These are phyloP conservation scores for Orchestes rusci DNA, from an alignment of 2,888 invertebrate species.

Conservation along the genomic window DNA sequence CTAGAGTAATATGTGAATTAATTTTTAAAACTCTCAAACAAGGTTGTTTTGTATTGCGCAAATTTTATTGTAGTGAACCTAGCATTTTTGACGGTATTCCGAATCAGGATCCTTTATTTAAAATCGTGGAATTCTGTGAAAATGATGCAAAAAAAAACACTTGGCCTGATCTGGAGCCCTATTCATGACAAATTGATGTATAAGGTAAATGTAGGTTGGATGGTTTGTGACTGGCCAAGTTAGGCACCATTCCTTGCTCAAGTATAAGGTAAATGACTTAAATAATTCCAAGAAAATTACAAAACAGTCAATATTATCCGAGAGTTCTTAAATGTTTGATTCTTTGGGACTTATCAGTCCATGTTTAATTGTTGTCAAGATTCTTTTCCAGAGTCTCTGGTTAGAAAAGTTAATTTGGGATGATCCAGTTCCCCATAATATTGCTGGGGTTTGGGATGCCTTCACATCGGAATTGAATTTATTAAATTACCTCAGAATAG, in stretches of 20 bases:
- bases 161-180: conserved; percentile 9
- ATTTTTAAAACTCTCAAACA: conserved; percentile 1
- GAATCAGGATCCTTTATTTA: conserved; percentile 5
- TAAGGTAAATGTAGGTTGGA: too few relatives aligned
- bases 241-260: too few relatives aligned
- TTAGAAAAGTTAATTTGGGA: conserved; percentile 20
- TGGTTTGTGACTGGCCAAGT: too few relatives aligned
- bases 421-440: conserved; percentile 11
- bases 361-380: conserved; percentile 20
- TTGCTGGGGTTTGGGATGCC: conserved; percentile 1
- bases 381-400: conserved; percentile 25
- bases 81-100: conserved; percentile 6
- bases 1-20: conserved; percentile 1
- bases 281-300: conserved; percentile 4
- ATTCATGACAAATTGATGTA: conserved; percentile 7
- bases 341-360: conserved; percentile 24
- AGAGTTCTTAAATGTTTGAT: conserved; percentile 24
- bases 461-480: conserved; percentile 1
- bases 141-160: conserved; percentile 10
- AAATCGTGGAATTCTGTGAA: conserved; percentile 12
- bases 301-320: conserved; percentile 20
- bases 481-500: conserved; percentile 9
- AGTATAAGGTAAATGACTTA: conserved; percentile 4
- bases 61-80: conserved; percentile 9
- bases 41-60: conserved; percentile 11